Evolutionary conservation across 1,140 invertebrate species (phyloP).

Genomic region (Zaprionus gabonicus): DNA sequence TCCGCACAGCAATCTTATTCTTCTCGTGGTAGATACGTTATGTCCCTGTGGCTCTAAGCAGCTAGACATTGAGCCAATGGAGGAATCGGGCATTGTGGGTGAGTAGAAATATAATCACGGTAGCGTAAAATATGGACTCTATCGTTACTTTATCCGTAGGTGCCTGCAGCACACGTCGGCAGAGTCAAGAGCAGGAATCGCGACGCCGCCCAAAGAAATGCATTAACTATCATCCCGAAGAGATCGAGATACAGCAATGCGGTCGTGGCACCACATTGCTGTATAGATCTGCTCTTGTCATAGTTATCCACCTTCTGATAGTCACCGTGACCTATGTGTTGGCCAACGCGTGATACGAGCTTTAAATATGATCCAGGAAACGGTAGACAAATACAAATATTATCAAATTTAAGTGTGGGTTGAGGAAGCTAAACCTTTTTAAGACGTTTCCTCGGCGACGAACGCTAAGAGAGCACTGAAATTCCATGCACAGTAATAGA

Average conservation of each 20-base stretch:
- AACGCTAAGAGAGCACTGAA: neutral
- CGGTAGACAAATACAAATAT: neutral
- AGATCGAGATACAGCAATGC: constrained; percentile 91
- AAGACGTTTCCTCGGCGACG: neutral
- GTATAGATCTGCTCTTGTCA: constrained; percentile 58
- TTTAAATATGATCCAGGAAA: constrained; percentile 31
- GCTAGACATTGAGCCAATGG: constrained; percentile 91
- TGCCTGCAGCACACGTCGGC: constrained; percentile 86
- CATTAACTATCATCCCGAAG: constrained; percentile 95
- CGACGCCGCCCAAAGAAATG: constrained; percentile 91
- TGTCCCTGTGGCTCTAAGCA: constrained; percentile 95
- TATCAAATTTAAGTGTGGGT: neutral
- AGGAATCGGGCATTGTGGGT: constrained; percentile 86
- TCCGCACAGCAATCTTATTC: constrained; percentile 94
- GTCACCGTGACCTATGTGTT: constrained; percentile 71
- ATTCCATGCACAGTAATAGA: neutral
- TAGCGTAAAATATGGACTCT: neutral
- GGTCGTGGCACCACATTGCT: constrained; percentile 85
- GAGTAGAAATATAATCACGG: constrained; percentile 17
- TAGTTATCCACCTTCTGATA: constrained; percentile 77
- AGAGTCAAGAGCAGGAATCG: constrained; percentile 86
- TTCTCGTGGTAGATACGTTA: constrained; percentile 94
- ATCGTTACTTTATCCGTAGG: constrained; percentile 34
- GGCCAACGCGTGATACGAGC: constrained; percentile 82
- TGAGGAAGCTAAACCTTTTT: neutral